Percentiles rank a stretch among this genome's conserved stretches.
These are phyloP conservation scores for Copidosoma floridanum DNA, from an alignment of 1,140 invertebrate species.

Conservation along the genomic window DNA sequence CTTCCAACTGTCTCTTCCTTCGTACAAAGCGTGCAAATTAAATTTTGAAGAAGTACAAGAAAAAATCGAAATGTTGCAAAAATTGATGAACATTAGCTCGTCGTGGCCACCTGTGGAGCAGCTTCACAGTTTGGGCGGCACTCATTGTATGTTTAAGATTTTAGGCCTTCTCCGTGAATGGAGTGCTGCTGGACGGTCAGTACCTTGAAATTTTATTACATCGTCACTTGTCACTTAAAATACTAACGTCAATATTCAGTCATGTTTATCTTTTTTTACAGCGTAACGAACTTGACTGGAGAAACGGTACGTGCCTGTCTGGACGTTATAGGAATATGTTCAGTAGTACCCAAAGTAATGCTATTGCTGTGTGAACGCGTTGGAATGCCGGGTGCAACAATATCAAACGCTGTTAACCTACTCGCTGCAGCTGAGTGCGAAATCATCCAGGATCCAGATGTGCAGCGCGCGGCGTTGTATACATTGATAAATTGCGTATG, in stretches of 20 bases:
- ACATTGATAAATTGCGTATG: constrained; percentile 92
- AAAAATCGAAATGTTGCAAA: constrained; percentile 78
- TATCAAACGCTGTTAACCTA: constrained; percentile 74
- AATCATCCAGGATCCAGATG: constrained; percentile 84
- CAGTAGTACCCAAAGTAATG: constrained; percentile 85
- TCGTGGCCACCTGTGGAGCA: constrained; percentile 87
- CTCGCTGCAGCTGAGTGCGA: constrained; percentile 87
- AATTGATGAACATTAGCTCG: constrained; percentile 71
- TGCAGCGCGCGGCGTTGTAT: constrained; percentile 84
- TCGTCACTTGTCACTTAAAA: constrained; percentile 35
- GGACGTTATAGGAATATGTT: constrained; percentile 87
- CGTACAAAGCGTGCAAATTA: constrained; percentile 61
- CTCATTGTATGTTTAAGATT: constrained; percentile 79
- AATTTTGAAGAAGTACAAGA: constrained; percentile 73
- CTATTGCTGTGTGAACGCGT: constrained; percentile 76
- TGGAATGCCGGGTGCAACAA: constrained; percentile 71
- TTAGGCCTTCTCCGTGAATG: too few species aligned
- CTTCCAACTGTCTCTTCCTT: constrained; percentile 55
- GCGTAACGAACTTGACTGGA: constrained; percentile 63
- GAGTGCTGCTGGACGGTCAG: too few species aligned
- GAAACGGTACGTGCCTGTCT: constrained; percentile 88
- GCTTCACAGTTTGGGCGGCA: constrained; percentile 79
- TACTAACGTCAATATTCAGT: too few species aligned
- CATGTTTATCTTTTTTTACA: too few species aligned
- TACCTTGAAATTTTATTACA: constrained; percentile 4